phyloP scores from a whole-genome alignment of 2,797 vertebrate genomes.

The Acestrorhynchus altus region DNA sequence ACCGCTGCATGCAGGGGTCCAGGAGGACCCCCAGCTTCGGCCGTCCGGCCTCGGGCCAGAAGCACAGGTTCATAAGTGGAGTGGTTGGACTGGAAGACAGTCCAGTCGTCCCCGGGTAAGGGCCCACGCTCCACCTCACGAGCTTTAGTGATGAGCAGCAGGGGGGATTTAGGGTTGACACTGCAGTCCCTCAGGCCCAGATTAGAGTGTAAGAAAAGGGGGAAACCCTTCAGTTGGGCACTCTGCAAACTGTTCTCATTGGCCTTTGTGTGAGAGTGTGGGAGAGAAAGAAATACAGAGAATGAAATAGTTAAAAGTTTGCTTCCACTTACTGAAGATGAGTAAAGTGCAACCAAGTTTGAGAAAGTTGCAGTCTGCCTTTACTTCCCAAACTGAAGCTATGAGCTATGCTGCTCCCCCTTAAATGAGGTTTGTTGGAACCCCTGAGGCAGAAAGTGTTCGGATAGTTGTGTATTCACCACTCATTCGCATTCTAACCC shows the following conservation, averaged over 20 bases:
- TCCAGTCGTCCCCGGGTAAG: conserved; percentile 97
- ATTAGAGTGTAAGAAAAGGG: conserved; percentile 97
- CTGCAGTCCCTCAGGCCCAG: conserved; percentile 96
- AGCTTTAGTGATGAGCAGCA: conserved; percentile 93
- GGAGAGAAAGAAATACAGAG: not conserved
- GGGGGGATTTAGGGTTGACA: conserved; percentile 94
- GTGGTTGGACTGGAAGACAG: conserved; percentile 98
- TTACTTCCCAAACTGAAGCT: not conserved
- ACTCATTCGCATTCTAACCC: conserved; percentile 30
- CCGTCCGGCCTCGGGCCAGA: conserved; percentile 93
- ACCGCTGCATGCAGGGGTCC: conserved; percentile 92
- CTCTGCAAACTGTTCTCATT: conserved; percentile 99
- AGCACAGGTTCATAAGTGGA: conserved; percentile 95
- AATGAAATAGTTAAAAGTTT: not conserved
- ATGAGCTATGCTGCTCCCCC: not conserved
- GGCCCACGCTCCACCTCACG: conserved; percentile 87
- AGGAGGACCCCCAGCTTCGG: conserved; percentile 79
- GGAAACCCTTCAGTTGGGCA: conserved; percentile 97
- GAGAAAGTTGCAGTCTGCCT: not conserved
- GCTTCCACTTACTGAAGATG: conserved; percentile 3
- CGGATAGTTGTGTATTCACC: not conserved
- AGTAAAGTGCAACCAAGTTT: not conserved
- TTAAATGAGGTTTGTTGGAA: conserved; percentile 2
- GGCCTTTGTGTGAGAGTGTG: conserved; percentile 74
- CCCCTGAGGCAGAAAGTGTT: conserved; percentile 1